Base-by-base conservation (phyloP, 2,113 vertebrate genomes). In the Hirundichthys speculiger region DNA sequence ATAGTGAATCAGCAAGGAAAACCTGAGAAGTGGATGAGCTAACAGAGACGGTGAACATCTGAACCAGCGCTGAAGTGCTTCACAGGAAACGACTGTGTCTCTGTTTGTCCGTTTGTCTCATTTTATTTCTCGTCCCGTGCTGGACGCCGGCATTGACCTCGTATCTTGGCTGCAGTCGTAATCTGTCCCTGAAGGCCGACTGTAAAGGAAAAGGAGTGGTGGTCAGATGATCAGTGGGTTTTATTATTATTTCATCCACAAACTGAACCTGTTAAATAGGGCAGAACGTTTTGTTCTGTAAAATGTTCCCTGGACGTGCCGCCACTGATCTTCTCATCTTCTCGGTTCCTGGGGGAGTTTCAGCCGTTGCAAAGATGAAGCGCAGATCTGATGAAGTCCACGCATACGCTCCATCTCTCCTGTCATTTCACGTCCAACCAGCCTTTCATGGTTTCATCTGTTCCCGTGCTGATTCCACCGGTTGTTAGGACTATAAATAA, bases 171-270 rank as follows among this genome's bases (percentile, higher is more conserved):
- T n/a, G n/a, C n/a, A n/a, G n/a, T n/a, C n/a, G n/a, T n/a, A 75
- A 86, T 76, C 42, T 65, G 25, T 61, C 77, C 67, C 55, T 70
- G 61, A 68, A 78, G 75, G 75, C 16, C 6, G 10, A 64, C 55
- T 43, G 24, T 19, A 24, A 50, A 68, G 77, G 79, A 73, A 80
- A n/a, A 56, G 30, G 75, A 75, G 69, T 45, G 49, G 21, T 30
- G 61, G 65, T 73, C 69, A 42, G 51, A 70, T 70, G 39, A 68
- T 51, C 56, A 34, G 21, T 52, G 20, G 38, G 7, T 10, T 4
- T 34, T 34, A 10, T 10, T 34, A 6, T 34, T 5, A 34, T 34
- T 53, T 54, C 24, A 64, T 1, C 47, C 19, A 61, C 59, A 55
- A 13, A 53, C 20, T 54, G 39, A 73, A 11, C 9, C 49, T 47